phyloP scores from a whole-genome alignment of 1,140 invertebrate genomes.

The Drosophila santomea region DNA sequence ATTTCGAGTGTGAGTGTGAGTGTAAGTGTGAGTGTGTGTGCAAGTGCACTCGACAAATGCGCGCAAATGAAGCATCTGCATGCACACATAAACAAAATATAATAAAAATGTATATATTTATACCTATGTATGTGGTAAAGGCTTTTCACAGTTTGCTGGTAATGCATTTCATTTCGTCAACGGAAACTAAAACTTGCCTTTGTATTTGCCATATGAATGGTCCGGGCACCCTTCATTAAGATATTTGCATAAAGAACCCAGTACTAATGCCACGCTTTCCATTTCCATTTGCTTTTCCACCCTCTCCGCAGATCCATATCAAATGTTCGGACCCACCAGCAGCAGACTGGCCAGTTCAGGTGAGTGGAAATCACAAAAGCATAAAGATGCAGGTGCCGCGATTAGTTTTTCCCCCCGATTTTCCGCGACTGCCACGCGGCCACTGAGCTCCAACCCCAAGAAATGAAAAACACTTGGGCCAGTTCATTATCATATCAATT shows the following conservation, averaged over 20 bases:
- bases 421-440: conserved; percentile 19
- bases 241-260: conserved; percentile 68
- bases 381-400: conserved; percentile 84
- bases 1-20: conserved; percentile 56
- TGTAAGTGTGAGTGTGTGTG: conserved; percentile 37
- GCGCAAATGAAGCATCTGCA: conserved; percentile 66
- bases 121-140: conserved; percentile 2
- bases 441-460: conserved; percentile 19
- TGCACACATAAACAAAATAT: conserved; percentile 3
- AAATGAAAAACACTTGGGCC: conserved; percentile 1
- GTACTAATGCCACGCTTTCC: conserved; percentile 61
- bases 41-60: conserved; percentile 64
- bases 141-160: conserved; percentile 56
- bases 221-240: conserved; percentile 68
- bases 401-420: conserved; percentile 46
- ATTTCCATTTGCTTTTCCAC: conserved; percentile 28
- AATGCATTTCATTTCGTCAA: conserved; percentile 81
- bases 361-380: conserved; percentile 85
- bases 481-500: conserved; percentile 83
- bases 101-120: neutral
- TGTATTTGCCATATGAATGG: conserved; percentile 25
- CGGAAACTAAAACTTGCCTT: conserved; percentile 78
- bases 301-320: conserved; percentile 94
- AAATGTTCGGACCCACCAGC: conserved; percentile 97
- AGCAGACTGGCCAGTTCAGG: conserved; percentile 96